Evolutionary conservation across 2,797 vertebrate species (phyloP), one percentile per base, ranked within the genome.

Genomic region (Typhlichthys eigenmanni): DNA sequence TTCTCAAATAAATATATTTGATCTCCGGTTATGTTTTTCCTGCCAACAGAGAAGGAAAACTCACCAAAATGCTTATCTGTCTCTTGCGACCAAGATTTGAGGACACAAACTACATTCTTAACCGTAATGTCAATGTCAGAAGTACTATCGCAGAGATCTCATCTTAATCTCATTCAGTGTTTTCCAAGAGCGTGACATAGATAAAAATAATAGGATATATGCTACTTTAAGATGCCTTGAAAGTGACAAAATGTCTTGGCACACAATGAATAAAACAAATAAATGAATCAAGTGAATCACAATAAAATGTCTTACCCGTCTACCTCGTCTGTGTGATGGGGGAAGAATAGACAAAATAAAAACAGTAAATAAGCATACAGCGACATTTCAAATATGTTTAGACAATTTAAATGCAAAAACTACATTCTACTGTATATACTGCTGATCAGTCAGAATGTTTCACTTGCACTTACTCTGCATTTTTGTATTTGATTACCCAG

Each of bases 151-250:
- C 14, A 0, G 0, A 5, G 29, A 85, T 83, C 72, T 79, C 55
- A 79, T 85, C 75, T 79, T 75, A 87, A 85, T 83, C 71, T 72
- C 55, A 83, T 82, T 82, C 73, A 72, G 68, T 67, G 74, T 72
- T 85, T 83, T 79, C 85, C 88, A 85, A 74, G 71, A 72, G 73
- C 70, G 68, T 80, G 69, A 61, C 62, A 66, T 53, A 87, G 89
- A 90, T 87, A 89, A 89, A 81, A 88, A 80, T 82, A 73, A 86
- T 78, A 54, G 73, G 62, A 83, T 78, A 75, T 75, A 85, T 75
- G 67, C 60, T 56, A 62, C 68, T 57, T 76, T 58, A 57, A 76
- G 69, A 51, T 71, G 49, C 71, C 68, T 64, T 62, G 47, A 74
- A 52, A 67, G 74, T 16, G 74, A 79, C 71, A 78, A 78, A 74